A percentile compares a stretch with the other conserved stretches of the same genome.
Evolutionary conservation across 2,888 invertebrate genomes (phyloP).

Genomic region (Sesia bembeciformis): DNA sequence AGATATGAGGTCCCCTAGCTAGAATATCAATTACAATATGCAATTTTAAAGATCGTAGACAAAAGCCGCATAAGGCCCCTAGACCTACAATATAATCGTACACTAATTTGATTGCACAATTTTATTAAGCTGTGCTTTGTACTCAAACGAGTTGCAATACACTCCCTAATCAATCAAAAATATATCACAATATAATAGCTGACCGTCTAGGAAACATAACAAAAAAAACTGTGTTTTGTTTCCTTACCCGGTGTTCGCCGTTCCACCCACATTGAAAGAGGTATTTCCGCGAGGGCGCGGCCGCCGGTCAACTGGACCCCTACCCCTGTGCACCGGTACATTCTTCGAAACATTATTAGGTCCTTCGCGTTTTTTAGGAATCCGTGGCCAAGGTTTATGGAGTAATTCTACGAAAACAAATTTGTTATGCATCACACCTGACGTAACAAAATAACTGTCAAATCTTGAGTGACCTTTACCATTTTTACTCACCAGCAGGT

Average conservation of each 20-base stretch:
- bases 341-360: constrained; percentile 72
- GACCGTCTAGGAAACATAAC: no score
- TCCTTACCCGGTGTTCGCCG: constrained; percentile 79
- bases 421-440: constrained; percentile 4
- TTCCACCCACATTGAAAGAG: constrained; percentile 74
- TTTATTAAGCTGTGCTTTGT: no score
- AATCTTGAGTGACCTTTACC: constrained; percentile 27
- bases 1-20: no score
- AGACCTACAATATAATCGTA: no score
- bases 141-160: no score
- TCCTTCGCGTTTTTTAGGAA: constrained; percentile 79
- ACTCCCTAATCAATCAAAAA: no score
- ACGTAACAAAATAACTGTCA: constrained; percentile 7
- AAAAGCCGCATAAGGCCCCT: no score
- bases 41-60: no score
- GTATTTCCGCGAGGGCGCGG: constrained; percentile 76
- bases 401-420: constrained; percentile 37
- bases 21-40: no score
- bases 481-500: constrained; percentile 75
- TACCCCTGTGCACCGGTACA: constrained; percentile 78
- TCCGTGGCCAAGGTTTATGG: constrained; percentile 77
- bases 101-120: no score
- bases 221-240: not conserved
- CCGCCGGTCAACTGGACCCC: constrained; percentile 81
- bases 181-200: no score